Conservation (phyloP, 2,888 invertebrate species). For the Ichneumoninae sp. region DNA sequence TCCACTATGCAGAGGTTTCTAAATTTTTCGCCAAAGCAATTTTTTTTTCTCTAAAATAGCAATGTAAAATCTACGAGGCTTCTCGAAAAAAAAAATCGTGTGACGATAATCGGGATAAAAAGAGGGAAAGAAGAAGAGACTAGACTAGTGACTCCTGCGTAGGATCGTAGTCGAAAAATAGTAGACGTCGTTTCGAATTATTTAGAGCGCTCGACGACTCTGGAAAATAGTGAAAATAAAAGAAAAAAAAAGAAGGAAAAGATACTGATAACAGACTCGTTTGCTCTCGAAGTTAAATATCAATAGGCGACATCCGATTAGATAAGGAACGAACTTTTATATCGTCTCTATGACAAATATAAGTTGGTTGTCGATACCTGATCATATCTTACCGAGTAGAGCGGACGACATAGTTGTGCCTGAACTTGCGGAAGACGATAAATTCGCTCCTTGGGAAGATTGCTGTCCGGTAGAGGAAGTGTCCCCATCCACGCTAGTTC, state of each 20-base stretch:
- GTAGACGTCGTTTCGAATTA: conserved; percentile 60
- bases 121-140: conserved; percentile 20
- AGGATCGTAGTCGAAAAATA: conserved; percentile 70
- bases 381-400: conserved; percentile 79
- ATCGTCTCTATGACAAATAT: not conserved
- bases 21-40: conserved; percentile 16
- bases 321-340: not conserved
- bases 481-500: conserved; percentile 79
- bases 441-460: conserved; percentile 73
- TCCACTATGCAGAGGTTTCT: conserved; percentile 3
- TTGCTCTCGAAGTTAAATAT: conserved; percentile 2
- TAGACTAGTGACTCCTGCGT: conserved; percentile 72
- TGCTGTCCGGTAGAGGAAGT: conserved; percentile 79
- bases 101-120: not conserved
- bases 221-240: conserved; percentile 64
- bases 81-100: not conserved
- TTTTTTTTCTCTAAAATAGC: conserved; percentile 24
- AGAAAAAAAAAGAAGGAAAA: conserved; percentile 30
- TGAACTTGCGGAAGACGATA: conserved; percentile 74
- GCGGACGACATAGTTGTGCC: conserved; percentile 77
- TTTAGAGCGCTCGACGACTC: conserved; percentile 62
- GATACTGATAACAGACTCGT: conserved; percentile 5
- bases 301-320: conserved; percentile 16
- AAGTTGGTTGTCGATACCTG: conserved; percentile 57
- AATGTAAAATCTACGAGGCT: conserved; percentile 6